Evolutionary conservation across 2,888 invertebrate species (phyloP), one percentile per base, ranked within the genome.

Genomic region (Nomada flava): DNA sequence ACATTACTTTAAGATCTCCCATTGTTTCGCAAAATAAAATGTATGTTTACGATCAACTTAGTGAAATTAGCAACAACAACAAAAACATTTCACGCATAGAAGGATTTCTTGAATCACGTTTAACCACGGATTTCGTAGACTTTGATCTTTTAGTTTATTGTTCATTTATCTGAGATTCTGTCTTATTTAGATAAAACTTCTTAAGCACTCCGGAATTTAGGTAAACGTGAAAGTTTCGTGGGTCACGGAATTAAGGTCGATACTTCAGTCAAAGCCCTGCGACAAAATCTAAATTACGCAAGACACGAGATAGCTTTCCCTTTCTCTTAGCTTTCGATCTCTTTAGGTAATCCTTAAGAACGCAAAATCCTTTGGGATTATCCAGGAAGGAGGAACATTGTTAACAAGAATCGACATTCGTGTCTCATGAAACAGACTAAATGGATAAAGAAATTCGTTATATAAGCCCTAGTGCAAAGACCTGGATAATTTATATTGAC

Each of bases 221-320:
- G 59, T 47, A 59, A 59, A 20, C 57, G 11, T 18, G 44, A 69
- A 50, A 60, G 20, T 70, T 50, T 29, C 50, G 20, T 1, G 50
- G 70, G 70, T 10, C 59, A 20, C 15, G 3, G 70, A 59, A 70
- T 70, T 50, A 60, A 36, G 59, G 59, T 70, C 60, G 70, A 60
- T 57, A 50, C 47, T 59, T 60, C 26, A 47, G 26, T 70, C 70
- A 59, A 70, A 70, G 70, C 59, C 20, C 15, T 47, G 26, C 47
- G 59, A 50, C 50, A 36, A 70, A 70, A 70, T 70, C 70, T 70
- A 70, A 70, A 70, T 70, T 70, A 47, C 50, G 59, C 70, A 18
- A 47, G 70, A 47, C 70, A 47, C n/a, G 69, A 9, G n/a, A 50
- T 47, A 20, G 59, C 70, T 60, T 60, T 60, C 60, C 47, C 60